These are phyloP conservation scores for Hycleus phaleratus DNA, from an alignment of 1,140 invertebrate species.

Conservation along the genomic window DNA sequence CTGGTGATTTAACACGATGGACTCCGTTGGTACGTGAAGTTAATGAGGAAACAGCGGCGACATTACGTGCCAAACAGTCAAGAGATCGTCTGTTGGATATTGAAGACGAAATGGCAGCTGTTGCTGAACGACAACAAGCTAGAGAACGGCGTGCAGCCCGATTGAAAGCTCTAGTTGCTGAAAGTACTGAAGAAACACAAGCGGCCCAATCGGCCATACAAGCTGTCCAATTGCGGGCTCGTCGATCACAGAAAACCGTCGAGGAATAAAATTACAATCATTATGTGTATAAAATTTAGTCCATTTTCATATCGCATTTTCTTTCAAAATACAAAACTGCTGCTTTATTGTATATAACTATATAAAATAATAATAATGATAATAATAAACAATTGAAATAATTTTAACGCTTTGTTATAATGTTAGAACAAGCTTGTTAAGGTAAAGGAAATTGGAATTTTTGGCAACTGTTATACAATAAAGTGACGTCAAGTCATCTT, in stretches of 20 bases:
- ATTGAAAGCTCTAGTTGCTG: conserved; percentile 49
- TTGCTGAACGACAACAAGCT: conserved; percentile 47
- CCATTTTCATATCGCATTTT: no score
- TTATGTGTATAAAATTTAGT: no score
- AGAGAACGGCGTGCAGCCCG: conserved; percentile 50
- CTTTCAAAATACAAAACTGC: no score
- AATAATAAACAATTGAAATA: no score
- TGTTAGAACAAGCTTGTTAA: no score
- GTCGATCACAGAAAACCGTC: conserved; percentile 14
- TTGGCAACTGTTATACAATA: no score
- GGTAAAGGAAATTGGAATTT: no score
- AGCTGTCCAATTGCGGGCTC: conserved; percentile 3
- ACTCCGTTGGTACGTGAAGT: conserved; percentile 41
- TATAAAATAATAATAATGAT: no score
- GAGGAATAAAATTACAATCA: conserved; percentile 6
- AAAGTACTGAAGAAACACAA: conserved; percentile 37
- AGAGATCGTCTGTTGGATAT: conserved; percentile 50
- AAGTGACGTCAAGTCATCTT: no score
- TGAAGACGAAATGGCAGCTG: conserved; percentile 52
- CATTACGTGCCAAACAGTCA: conserved; percentile 35
- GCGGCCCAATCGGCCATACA: conserved; percentile 2
- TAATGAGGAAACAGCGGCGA: conserved; percentile 26
- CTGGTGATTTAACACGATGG: conserved; percentile 45
- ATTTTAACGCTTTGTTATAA: no score
- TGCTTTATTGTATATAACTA: no score